Evolutionary conservation across 1,140 invertebrate species (phyloP).

Genomic region (Meloidogyne exigua): DNA sequence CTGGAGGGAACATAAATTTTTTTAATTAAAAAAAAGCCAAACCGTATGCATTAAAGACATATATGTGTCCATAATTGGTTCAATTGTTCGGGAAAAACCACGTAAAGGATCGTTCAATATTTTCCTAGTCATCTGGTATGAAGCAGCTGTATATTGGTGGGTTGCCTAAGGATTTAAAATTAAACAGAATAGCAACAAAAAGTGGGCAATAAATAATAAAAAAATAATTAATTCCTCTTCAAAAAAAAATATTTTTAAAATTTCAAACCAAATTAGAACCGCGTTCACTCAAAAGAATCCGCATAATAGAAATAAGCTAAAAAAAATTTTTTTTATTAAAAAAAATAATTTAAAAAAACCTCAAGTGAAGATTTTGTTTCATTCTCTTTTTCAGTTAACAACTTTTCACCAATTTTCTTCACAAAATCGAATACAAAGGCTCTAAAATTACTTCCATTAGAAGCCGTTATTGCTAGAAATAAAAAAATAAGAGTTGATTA

Average conservation of each 20-base stretch:
- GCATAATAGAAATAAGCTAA: slow-evolving; percentile 34
- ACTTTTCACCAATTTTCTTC: slow-evolving; percentile 68
- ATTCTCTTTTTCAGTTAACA: slow-evolving; percentile 72
- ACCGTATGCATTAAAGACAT: slow-evolving; percentile 73
- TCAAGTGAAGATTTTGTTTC: slow-evolving; percentile 74
- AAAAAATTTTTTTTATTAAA: slow-evolving; percentile 24
- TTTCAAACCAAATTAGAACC: not conserved
- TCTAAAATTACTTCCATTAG: slow-evolving; percentile 63
- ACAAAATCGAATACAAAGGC: slow-evolving; percentile 68
- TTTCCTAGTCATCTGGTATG: slow-evolving; percentile 70
- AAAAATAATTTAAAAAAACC: slow-evolving; percentile 67
- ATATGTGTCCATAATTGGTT: slow-evolving; percentile 71
- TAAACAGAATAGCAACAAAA: too few species aligned
- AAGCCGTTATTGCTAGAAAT: slow-evolving; percentile 17
- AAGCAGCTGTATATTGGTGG: slow-evolving; percentile 67
- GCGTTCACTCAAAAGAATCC: not conserved
- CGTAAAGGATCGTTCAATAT: slow-evolving; percentile 66
- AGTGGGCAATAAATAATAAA: too few species aligned
- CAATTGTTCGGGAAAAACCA: slow-evolving; percentile 70
- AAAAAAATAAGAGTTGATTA: not conserved
- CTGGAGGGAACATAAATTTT: not conserved
- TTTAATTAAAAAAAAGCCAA: slow-evolving; percentile 57
- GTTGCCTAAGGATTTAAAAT: slow-evolving; percentile 7
- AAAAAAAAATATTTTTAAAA: too few species aligned
- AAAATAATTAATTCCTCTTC: not conserved